Conservation (phyloP, 2,888 invertebrate genomes). For the Molorchus minor region DNA sequence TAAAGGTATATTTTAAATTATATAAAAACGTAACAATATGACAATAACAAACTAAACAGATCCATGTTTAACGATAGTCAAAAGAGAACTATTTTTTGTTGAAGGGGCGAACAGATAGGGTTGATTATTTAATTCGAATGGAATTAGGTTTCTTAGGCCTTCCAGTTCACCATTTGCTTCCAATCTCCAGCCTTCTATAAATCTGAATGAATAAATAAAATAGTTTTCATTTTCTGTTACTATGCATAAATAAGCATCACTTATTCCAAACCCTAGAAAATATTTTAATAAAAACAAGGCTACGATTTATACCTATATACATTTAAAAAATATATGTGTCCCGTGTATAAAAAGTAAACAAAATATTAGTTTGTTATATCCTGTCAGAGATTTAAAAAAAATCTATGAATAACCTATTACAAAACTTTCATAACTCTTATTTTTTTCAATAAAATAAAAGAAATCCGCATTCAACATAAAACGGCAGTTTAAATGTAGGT, state of each 20-base stretch:
- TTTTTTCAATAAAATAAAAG: too few species aligned
- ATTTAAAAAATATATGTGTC: too few species aligned
- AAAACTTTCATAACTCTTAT: too few species aligned
- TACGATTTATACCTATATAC: too few species aligned
- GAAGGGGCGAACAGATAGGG: conserved; percentile 55
- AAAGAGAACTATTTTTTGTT: conserved; percentile 49
- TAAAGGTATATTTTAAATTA: not conserved
- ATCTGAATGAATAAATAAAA: conserved; percentile 55
- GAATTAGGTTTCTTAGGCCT: conserved; percentile 54
- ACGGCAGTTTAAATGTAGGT: too few species aligned
- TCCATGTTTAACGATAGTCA: conserved; percentile 54
- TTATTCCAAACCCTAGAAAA: conserved; percentile 52
- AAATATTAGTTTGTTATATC: too few species aligned
- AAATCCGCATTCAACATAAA: too few species aligned
- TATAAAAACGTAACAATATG: not conserved
- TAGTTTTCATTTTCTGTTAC: conserved; percentile 52
- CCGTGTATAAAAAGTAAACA: too few species aligned
- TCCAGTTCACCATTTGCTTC: conserved; percentile 53
- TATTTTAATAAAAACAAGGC: not conserved
- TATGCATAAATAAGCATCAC: conserved; percentile 55
- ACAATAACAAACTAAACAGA: conserved; percentile 37
- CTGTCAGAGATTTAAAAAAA: too few species aligned
- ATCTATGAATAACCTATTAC: too few species aligned
- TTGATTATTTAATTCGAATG: conserved; percentile 52
- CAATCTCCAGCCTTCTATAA: conserved; percentile 57